Base-by-base conservation (phyloP, 2,797 vertebrate genomes). In the Cyclopterus lumpus region DNA sequence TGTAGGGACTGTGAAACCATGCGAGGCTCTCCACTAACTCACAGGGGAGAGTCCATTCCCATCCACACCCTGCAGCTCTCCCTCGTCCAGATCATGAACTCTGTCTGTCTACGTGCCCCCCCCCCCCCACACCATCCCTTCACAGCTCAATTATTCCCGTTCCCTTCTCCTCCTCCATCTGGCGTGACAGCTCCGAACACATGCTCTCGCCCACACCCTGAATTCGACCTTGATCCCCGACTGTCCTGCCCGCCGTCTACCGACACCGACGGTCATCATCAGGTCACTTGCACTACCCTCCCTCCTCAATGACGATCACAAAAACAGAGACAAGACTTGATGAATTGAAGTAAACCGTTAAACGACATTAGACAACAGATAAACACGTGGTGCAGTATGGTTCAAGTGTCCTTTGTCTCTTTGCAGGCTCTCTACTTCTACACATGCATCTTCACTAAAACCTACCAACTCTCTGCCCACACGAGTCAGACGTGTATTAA, bases 1-100 rank as follows among this genome's bases (percentile, higher is more conserved):
- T 65, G 58, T n/a, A 14, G 89, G 83, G 88, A 90, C 77, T 63
- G 67, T 77, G 54, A 87, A 90, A 86, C 67, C 88, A 86, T 9
- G 73, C 73, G 3, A 32, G 75, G 79, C 55, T 81, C 75, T 75
- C 49, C 26, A 22, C 71, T 36, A 72, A 46, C 61, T 24, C 49
- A 53, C 22, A 26, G 5, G 62, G n/a, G 34, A 60, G 18, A 71
- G 68, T n/a, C 61, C 71, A 49, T 67, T 76, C 82, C 71, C 68
- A 49, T 74, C 83, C 86, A 86, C 89, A 42, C 88, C 88, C 84
- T 55, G 5, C 54, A 14, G 62, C 80, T 75, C 73, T 58, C 32
- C 30, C 62, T 48, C 34, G 69, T 75, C 68, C 69, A 40, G 54
- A 34, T 54, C 40, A 34, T n/a, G 65, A 79, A 73, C 71, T 67